Base-by-base conservation (phyloP, 1,140 invertebrate genomes). In the Neodiprion virginianus region DNA sequence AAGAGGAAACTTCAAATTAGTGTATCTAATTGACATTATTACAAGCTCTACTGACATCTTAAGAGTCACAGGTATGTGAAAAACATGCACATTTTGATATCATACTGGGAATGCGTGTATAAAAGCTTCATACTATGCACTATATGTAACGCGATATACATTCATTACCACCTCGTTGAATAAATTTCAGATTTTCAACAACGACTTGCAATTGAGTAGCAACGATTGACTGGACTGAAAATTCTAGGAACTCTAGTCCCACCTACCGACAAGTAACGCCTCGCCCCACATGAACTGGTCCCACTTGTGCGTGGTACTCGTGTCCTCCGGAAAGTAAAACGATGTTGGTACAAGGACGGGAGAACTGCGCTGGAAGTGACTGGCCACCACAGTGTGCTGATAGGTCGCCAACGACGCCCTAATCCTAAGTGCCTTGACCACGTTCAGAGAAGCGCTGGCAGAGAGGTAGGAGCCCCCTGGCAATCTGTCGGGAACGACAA, bases 231-330 rank as follows among this genome's bases (percentile, higher is more conserved):
- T 21, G 48, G 9, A 1, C n/a, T n/a, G 8, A 1, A 47, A 69
- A 66, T 14, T 40, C 1, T 5, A 40, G 28, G 5, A 5, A 40
- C 28, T 40, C 28, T 5, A 5, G 53, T 61, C 4, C 11, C 21
- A 66, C 71, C 71, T 73, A 81, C 80, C 80, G 47, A 80, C 71
- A 40, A 81, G 73, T 8, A 81, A 74, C 65, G 72, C 74, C 11
- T 74, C 67, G 10, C 80, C 80, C 80, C 80, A 81, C 65, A 81
- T 71, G 61, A 80, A 80, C 72, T 79, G 80, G 68, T 78, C 70
- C 8, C 10, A 67, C 65, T 17, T 77, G 23, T 71, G 7, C 9
- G 65, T 48, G 10, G 69, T 23, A 12, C 7, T 68, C 11, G 21
- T 21, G 49, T 79, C 70, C 1, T 72, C 17, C 2, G 79, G 75